Percentiles rank a stretch among this genome's conserved stretches.
Conservation (phyloP, 1,140 invertebrate species). For the Eurosta solidaginis region DNA sequence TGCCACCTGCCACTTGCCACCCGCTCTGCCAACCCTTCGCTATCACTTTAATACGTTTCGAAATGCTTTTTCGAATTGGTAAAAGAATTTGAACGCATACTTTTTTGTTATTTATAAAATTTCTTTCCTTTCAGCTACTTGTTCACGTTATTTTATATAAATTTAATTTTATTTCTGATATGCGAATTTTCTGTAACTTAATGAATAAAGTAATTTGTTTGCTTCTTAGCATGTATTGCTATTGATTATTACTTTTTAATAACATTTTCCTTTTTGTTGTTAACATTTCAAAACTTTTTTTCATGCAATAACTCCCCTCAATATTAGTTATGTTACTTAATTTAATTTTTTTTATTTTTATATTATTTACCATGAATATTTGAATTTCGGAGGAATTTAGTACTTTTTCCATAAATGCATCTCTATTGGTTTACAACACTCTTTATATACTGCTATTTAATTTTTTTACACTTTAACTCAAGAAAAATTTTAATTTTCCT, state of each 20-base stretch:
- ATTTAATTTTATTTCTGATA: not conserved
- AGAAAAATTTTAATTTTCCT: not conserved
- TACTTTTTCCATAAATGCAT: conserved; percentile 16
- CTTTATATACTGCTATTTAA: not conserved
- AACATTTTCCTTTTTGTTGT: not conserved
- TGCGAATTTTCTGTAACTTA: not conserved
- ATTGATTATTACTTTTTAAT: not conserved
- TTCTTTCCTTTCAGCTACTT: not conserved
- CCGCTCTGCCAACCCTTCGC: conserved; percentile 1
- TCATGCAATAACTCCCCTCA: no score
- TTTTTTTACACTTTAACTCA: not conserved
- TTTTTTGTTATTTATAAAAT: not conserved
- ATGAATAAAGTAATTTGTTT: not conserved
- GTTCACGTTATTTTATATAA: not conserved
- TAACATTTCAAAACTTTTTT: not conserved
- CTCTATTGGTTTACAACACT: not conserved
- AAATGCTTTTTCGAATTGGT: not conserved
- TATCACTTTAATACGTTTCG: not conserved
- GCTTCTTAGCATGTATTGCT: not conserved
- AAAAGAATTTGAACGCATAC: no score
- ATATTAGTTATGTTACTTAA: not conserved
- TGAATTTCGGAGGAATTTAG: conserved; percentile 11
- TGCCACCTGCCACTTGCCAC: not conserved
- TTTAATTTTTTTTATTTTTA: conserved; percentile 9
- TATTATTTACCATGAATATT: conserved; percentile 1